Evolutionary conservation across 2,113 vertebrate genomes (phyloP), one percentile per base, ranked within the genome.

Genomic region (Tapirus terrestris): DNA sequence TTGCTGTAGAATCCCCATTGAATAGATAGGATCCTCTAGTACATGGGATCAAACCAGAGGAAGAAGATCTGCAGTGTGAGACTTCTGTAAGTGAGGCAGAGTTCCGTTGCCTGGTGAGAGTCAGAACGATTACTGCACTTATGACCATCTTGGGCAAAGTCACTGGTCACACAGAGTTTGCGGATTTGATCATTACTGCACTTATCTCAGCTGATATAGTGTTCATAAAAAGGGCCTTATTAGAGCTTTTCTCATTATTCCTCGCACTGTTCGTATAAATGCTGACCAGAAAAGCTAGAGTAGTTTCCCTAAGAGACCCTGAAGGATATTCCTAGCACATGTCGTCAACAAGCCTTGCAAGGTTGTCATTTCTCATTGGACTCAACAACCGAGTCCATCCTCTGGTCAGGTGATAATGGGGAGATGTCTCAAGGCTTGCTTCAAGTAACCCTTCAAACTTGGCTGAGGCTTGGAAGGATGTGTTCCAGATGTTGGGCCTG

Each of bases 341-440:
- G 31, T 27, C 5, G 8, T 20, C 8, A 13, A 58, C 7, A 29
- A 73, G 20, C 3, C 29, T 16, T 0, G 1, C 1, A 0, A 73
- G 13, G 12, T 27, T 67, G 11, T 39, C 45, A 43, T 83, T 56
- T 83, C 43, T 86, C 3, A 20, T 2, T 31, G 43, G 1, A 36
- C 29, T 82, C n/a, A 18, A 63, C 1, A 39, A 21, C 1, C 0
- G 9, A 51, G 29, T 36, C 31, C 17, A 56, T 16, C 36, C 6
- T 43, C 21, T 63, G 60, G 23, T 10, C 6, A 21, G 12, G 60
- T 68, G 3, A 14, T 65, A 43, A 60, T 0, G 2, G 4, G 60
- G 21, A 18, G 4, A 6, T 36, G 4, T n/a, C n/a, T 33, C 51
- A 63, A 10, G 27, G 2, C 3, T 45, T 75, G 27, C 7, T 63